Conservation (phyloP, 2,888 invertebrate species). For the Neria commutata region DNA sequence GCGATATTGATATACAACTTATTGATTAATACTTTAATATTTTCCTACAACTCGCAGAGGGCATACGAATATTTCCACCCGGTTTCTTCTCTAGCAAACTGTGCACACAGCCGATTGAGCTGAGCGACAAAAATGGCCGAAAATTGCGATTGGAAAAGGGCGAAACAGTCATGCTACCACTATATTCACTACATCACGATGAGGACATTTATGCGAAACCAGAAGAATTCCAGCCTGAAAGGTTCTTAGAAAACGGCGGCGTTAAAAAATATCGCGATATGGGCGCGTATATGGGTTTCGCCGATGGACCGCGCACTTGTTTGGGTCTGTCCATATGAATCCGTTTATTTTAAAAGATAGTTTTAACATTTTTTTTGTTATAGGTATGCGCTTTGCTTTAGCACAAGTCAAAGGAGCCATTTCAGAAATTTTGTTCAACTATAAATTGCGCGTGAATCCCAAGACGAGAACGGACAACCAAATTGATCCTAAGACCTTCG, state of each 20-base stretch:
- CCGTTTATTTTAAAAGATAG: background rate
- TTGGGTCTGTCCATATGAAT: slow-evolving; percentile 39
- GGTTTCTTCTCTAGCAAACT: slow-evolving; percentile 39
- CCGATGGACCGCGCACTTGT: slow-evolving; percentile 58
- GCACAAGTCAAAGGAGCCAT: background rate
- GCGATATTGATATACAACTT: background rate
- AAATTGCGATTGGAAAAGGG: slow-evolving; percentile 40
- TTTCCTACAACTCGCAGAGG: slow-evolving; percentile 44
- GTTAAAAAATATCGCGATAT: slow-evolving; percentile 47
- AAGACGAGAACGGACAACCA: background rate
- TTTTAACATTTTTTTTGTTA: slow-evolving; percentile 6
- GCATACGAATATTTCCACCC: slow-evolving; percentile 50
- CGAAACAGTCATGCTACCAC: slow-evolving; percentile 44
- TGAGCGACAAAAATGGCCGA: slow-evolving; percentile 45
- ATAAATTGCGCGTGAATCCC: background rate
- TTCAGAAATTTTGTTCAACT: background rate
- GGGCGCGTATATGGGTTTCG: slow-evolving; percentile 51
- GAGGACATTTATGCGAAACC: slow-evolving; percentile 47
- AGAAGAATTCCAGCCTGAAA: slow-evolving; percentile 50
- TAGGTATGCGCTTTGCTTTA: background rate
- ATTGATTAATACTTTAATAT: background rate
- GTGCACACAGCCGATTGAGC: slow-evolving; percentile 47
- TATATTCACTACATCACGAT: slow-evolving; percentile 45
- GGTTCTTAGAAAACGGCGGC: slow-evolving; percentile 51
- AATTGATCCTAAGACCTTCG: background rate